Percentiles rank a stretch among this genome's conserved stretches.
phyloP scores from a whole-genome alignment of 2,113 vertebrate species.

The Neotoma lepida region DNA sequence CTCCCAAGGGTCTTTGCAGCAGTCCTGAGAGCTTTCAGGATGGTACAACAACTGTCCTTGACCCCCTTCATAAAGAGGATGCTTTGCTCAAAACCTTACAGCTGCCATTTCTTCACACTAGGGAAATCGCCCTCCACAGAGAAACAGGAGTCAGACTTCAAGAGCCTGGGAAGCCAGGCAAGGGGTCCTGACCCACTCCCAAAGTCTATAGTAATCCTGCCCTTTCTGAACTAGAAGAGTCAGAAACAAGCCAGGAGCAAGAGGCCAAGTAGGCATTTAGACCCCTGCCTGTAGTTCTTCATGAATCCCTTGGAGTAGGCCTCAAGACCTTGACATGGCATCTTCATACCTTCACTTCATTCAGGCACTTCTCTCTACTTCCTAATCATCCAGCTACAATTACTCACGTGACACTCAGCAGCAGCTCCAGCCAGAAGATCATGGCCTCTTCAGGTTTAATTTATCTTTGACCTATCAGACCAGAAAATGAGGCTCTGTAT shows the following conservation, averaged over 20 bases:
- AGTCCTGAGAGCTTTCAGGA: not conserved
- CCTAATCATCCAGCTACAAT: not conserved
- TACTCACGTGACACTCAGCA: accelerated
- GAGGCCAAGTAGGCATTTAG: not conserved
- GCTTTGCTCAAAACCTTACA: not conserved
- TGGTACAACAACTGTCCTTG: not conserved
- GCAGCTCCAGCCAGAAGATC: not conserved
- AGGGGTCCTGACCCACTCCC: not conserved
- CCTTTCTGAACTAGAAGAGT: not conserved
- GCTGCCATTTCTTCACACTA: not conserved
- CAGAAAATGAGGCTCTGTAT: not conserved
- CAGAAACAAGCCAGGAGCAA: not conserved
- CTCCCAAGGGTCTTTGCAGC: not conserved
- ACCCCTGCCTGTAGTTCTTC: not conserved
- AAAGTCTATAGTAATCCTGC: not conserved
- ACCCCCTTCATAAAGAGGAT: not conserved
- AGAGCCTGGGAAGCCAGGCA: not conserved
- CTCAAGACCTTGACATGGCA: not conserved
- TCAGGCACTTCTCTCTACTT: not conserved
- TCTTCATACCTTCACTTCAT: not conserved
- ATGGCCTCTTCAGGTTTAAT: not conserved
- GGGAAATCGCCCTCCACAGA: not conserved
- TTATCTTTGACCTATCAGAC: not conserved
- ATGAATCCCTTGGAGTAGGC: not conserved
- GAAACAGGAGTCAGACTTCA: accelerated